Evolutionary conservation across 2,113 vertebrate species (phyloP), one percentile per base, ranked within the genome.

Genomic region (Daphoenositta chrysoptera): DNA sequence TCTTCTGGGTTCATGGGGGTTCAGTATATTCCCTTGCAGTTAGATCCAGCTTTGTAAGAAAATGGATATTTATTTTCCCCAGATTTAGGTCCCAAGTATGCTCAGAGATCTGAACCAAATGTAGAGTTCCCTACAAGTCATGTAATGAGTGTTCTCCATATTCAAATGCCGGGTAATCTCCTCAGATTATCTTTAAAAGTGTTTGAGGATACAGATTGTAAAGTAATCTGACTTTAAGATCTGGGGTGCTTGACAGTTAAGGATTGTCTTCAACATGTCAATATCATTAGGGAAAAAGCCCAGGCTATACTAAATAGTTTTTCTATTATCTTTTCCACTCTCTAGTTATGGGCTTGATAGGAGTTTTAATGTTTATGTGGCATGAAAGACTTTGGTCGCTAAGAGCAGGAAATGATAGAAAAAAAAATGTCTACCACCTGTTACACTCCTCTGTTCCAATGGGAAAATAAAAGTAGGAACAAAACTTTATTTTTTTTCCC

Each of bases 321-420:
- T 93, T 76, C 28, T 83, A 1, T 54, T 84, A 2, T 73, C 42
- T 69, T 96, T 93, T 93, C 84, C 57, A 91, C 39, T 80, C 21
- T 71, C 42, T 92, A 56, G 81, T 96, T 77, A 63, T 48, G 80
- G 50, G 21, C 54, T 93, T 82, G 53, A 64, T 94, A 61, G 0
- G 45, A 58, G 27, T 72, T 89, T 92, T 72, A 42, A 84, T 23
- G 1, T 96, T 95, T 60, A 87, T 80, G 47, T 91, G 72, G 50
- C 33, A 33, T 64, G 58, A 82, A 5, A 20, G 65, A 33, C 31
- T 91, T 89, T 68, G 77, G 82, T 83, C 69, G 42, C 11, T 76
- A 83, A 58, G 45, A 87, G 61, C 91, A 94, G 92, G 95, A 97
- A 97, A 71, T 92, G 51, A 72, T 51, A 88, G 84, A 10, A 24